These are phyloP conservation scores for Danionella dracula DNA, from an alignment of 2,797 vertebrate genomes.

Conservation along the genomic window DNA sequence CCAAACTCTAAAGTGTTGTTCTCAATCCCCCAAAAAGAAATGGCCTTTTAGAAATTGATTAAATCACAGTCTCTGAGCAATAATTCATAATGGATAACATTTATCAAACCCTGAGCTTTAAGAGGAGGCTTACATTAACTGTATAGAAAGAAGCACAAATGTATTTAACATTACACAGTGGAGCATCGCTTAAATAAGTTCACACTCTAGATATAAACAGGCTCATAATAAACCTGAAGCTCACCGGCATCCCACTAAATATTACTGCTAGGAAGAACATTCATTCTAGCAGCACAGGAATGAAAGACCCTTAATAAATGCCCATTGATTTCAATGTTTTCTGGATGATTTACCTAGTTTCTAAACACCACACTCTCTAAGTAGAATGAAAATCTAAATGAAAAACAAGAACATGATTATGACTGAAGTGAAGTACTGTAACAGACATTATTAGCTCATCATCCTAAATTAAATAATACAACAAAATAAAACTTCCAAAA, in stretches of 20 bases:
- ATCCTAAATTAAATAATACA: too few species aligned
- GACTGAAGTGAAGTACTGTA: too few species aligned
- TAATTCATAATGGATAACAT: conserved; percentile 19
- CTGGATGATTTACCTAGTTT: too few species aligned
- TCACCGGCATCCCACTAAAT: not conserved
- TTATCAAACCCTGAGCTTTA: conserved; percentile 65
- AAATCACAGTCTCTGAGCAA: conserved; percentile 46
- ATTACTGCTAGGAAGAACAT: not conserved
- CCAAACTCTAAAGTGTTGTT: conserved; percentile 44
- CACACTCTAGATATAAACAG: not conserved
- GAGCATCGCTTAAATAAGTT: not conserved
- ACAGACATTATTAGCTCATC: too few species aligned
- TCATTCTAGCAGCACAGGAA: not conserved
- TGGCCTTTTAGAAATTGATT: conserved; percentile 14
- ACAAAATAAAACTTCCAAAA: too few species aligned
- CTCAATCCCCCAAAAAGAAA: conserved; percentile 24
- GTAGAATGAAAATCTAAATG: too few species aligned
- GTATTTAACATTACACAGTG: conserved; percentile 28
- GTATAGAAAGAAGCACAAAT: too few species aligned
- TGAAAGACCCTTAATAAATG: not conserved
- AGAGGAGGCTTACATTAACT: conserved; percentile 41
- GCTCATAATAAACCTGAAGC: not conserved
- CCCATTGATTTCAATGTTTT: not conserved
- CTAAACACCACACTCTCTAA: too few species aligned
- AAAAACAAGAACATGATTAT: too few species aligned